These are phyloP conservation scores for Xanthorhoe spadicearia DNA, from an alignment of 2,888 invertebrate genomes.

Conservation along the genomic window DNA sequence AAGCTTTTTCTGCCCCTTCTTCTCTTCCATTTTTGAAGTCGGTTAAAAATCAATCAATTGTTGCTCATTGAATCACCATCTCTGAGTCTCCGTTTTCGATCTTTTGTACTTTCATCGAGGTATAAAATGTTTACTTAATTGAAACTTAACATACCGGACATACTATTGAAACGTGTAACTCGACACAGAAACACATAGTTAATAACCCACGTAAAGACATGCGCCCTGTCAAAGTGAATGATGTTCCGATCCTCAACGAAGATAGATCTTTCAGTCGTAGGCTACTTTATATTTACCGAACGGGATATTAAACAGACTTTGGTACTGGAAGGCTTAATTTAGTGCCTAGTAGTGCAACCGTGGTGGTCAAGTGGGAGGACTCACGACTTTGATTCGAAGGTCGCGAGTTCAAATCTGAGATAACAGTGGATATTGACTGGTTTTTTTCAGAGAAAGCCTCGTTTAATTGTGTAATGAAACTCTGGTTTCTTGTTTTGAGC, in stretches of 20 bases:
- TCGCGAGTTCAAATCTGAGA: neutral
- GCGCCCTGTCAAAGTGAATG: constrained; percentile 58
- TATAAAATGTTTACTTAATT: constrained; percentile 5
- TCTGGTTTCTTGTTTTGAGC: too few species aligned
- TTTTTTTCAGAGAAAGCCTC: neutral
- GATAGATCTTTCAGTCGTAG: constrained; percentile 54
- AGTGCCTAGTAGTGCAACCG: neutral
- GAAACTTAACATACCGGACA: constrained; percentile 5
- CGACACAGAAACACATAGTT: constrained; percentile 32
- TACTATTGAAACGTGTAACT: constrained; percentile 26
- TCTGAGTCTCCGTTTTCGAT: too few species aligned
- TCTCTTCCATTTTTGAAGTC: too few species aligned
- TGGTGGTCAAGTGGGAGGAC: neutral
- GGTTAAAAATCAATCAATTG: too few species aligned
- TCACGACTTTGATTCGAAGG: neutral
- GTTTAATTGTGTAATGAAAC: too few species aligned
- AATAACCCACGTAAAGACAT: constrained; percentile 50
- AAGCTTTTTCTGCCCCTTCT: too few species aligned
- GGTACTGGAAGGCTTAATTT: constrained; percentile 19
- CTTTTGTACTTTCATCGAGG: neutral
- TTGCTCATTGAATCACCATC: neutral
- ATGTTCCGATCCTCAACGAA: constrained; percentile 56
- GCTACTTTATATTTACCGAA: constrained; percentile 38
- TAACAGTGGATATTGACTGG: neutral
- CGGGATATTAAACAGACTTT: constrained; percentile 25